These are phyloP conservation scores for Drosophila kurseongensis DNA, from an alignment of 1,140 invertebrate genomes.

Conservation along the genomic window DNA sequence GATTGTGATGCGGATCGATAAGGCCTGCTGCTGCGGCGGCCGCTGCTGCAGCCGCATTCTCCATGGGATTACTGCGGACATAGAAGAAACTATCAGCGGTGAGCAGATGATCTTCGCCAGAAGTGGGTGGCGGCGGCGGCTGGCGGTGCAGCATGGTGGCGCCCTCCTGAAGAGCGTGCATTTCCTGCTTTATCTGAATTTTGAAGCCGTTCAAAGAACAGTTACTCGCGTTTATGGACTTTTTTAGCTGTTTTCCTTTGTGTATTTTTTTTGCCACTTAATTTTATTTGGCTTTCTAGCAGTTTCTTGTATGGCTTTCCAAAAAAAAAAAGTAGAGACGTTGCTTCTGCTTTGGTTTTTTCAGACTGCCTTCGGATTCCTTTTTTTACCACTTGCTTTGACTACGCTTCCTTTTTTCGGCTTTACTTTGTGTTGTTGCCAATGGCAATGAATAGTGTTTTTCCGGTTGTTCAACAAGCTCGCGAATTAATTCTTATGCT, in stretches of 20 bases:
- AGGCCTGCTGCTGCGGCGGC: slow-evolving; percentile 81
- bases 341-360: slow-evolving; percentile 11
- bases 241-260: slow-evolving; percentile 21
- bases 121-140: slow-evolving; percentile 39
- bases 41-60: slow-evolving; percentile 85
- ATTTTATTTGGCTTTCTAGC: background rate
- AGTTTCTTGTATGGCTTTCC: slow-evolving; percentile 12
- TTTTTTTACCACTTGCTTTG: slow-evolving; percentile 29
- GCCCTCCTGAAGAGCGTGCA: slow-evolving; percentile 76
- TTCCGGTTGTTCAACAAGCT: slow-evolving; percentile 45
- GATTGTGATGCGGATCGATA: slow-evolving; percentile 86
- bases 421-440: slow-evolving; percentile 60
- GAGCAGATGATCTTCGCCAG: slow-evolving; percentile 52
- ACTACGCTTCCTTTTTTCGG: slow-evolving; percentile 20
- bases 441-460: slow-evolving; percentile 57
- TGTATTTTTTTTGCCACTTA: background rate
- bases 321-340: background rate
- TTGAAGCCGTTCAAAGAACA: slow-evolving; percentile 47
- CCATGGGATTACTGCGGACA: slow-evolving; percentile 85
- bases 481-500: slow-evolving; percentile 56
- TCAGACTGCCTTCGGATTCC: slow-evolving; percentile 3
- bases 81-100: slow-evolving; percentile 70
- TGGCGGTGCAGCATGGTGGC: slow-evolving; percentile 79
- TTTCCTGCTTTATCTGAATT: slow-evolving; percentile 78
- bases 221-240: background rate